Percentiles rank a stretch among this genome's conserved stretches.
Evolutionary conservation across 2,888 invertebrate genomes (phyloP).

Genomic region (Conomelus anceps): DNA sequence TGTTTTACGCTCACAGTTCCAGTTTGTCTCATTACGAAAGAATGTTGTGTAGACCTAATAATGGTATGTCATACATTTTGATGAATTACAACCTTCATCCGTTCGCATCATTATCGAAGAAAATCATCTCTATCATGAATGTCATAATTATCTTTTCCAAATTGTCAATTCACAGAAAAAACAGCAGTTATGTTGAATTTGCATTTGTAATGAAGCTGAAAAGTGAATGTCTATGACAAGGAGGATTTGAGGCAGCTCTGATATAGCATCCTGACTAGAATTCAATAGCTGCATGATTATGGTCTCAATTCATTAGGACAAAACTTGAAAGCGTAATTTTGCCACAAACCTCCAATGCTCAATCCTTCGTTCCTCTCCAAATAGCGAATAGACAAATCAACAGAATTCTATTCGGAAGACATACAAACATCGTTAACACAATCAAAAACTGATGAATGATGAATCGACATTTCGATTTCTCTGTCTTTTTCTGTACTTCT

Average conservation of each 20-base stretch:
- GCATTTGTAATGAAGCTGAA: neutral
- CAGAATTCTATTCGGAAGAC: no score
- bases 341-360: neutral
- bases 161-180: neutral
- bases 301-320: neutral
- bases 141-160: neutral
- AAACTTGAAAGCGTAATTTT: neutral
- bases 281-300: neutral
- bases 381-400: no score
- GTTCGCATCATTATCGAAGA: neutral
- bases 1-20: no score
- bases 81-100: neutral
- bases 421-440: no score
- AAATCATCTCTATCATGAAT: neutral
- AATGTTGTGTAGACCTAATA: no score
- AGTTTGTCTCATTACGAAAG: neutral
- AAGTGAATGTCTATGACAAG: neutral
- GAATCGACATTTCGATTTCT: no score
- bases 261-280: neutral
- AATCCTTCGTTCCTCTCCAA: no score
- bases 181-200: neutral
- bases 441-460: no score
- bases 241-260: neutral
- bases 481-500: no score
- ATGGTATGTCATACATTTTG: neutral